These are phyloP conservation scores for Pseudomugil tenellus DNA, from an alignment of 2,797 vertebrate species.

Conservation along the genomic window DNA sequence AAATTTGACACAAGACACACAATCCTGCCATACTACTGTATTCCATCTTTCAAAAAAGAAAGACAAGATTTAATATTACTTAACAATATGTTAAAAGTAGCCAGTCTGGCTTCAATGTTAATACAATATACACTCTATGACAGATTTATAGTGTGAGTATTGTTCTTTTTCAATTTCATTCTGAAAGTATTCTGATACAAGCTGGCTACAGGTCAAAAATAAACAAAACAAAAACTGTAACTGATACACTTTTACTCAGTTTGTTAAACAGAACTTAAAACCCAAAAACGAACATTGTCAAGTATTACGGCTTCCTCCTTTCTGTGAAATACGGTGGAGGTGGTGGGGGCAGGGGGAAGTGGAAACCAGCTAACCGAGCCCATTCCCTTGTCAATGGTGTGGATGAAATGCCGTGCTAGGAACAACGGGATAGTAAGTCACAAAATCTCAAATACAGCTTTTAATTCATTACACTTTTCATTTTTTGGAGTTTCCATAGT, in stretches of 20 bases:
- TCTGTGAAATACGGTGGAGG: conserved; percentile 66
- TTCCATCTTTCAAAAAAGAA: conserved; percentile 99
- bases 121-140: conserved; percentile 99
- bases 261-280: conserved; percentile 86
- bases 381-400: conserved; percentile 85
- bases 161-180: conserved; percentile 89
- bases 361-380: conserved; percentile 84
- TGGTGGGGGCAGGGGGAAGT: conserved; percentile 46
- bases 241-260: conserved; percentile 92
- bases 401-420: conserved; percentile 82
- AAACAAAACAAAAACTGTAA: conserved; percentile 87
- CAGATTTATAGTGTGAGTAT: conserved; percentile 96
- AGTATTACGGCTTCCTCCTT: conserved; percentile 83
- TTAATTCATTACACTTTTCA: conserved; percentile 71
- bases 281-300: conserved; percentile 83
- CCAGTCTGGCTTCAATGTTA: conserved; percentile 99
- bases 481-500: conserved; percentile 64
- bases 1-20: conserved; percentile 81
- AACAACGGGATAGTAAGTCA: conserved; percentile 87
- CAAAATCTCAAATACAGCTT: conserved; percentile 86
- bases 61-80: conserved; percentile 99
- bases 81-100: conserved; percentile 99
- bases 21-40: conserved; percentile 97
- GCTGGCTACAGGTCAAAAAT: conserved; percentile 94
- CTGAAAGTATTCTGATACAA: conserved; percentile 96